Conservation (phyloP, 2,888 invertebrate genomes). For the Auanema freiburgensis region DNA sequence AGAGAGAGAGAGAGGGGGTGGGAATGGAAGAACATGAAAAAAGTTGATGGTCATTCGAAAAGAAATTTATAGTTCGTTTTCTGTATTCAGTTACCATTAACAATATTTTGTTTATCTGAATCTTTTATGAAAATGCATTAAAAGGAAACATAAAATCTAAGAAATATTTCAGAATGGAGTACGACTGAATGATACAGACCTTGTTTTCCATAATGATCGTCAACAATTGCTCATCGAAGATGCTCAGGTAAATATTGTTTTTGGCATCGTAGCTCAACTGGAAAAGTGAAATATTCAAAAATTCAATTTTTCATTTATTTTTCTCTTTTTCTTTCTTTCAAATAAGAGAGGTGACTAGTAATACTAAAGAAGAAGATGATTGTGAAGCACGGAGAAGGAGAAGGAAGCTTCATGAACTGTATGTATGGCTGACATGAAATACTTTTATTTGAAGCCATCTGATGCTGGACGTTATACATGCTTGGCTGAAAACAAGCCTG, state of each 20-base stretch:
- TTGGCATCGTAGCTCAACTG: background rate
- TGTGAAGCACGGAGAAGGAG: no score
- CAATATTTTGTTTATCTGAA: no score
- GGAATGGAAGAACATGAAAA: background rate
- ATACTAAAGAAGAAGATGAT: background rate
- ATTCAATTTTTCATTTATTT: conserved; percentile 1
- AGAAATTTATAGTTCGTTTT: no score
- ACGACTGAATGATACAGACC: conserved; percentile 17
- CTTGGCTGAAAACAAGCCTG: conserved; percentile 70
- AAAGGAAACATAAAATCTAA: background rate
- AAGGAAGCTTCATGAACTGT: background rate
- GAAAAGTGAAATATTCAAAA: no score
- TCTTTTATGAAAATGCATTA: background rate
- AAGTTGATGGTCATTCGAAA: no score
- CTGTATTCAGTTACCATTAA: no score
- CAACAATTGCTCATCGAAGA: conserved; percentile 53
- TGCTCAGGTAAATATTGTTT: conserved; percentile 19
- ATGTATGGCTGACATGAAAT: background rate
- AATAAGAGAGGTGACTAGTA: background rate
- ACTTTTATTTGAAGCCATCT: conserved; percentile 15
- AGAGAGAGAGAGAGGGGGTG: no score
- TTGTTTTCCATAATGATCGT: conserved; percentile 43
- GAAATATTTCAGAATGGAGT: conserved; percentile 41
- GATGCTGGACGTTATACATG: conserved; percentile 73
- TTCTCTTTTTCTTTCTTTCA: background rate